Evolutionary conservation across 2,113 vertebrate species (phyloP).

Genomic region (Python bivittatus): DNA sequence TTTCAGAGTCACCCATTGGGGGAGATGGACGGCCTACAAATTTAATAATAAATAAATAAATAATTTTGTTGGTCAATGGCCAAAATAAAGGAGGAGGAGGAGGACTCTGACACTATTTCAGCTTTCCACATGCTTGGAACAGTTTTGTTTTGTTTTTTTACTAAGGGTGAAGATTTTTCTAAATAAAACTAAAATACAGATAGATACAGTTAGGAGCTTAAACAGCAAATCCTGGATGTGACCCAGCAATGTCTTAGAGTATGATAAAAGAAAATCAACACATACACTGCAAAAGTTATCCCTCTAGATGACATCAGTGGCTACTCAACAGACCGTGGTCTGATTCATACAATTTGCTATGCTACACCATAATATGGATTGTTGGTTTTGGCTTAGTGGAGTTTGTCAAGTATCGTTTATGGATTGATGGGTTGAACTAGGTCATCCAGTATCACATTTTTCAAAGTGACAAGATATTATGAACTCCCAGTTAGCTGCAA

Average conservation of each 20-base stretch:
- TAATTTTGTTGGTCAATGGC: not conserved
- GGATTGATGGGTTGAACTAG: not conserved
- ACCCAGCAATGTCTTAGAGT: not conserved
- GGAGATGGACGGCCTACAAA: not conserved
- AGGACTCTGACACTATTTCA: not conserved
- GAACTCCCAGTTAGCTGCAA: not conserved
- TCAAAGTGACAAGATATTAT: not conserved
- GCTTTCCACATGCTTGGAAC: rapidly evolving
- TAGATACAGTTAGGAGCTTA: not conserved
- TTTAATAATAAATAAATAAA: not conserved
- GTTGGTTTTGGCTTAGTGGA: not conserved
- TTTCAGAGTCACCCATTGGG: not conserved
- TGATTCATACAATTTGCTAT: not conserved
- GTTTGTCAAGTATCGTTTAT: not conserved
- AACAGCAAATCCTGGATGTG: not conserved
- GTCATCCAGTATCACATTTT: not conserved
- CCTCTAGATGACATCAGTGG: not conserved
- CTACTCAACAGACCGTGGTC: not conserved
- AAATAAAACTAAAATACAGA: not conserved
- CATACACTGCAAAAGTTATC: not conserved
- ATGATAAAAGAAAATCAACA: not conserved
- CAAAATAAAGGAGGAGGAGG: not conserved
- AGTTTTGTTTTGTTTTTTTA: not conserved
- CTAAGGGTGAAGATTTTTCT: not conserved
- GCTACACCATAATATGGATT: not conserved